These are phyloP conservation scores for Diadema setosum DNA, from an alignment of 35 echinoderm and acorn worm genomes.

Conservation along the genomic window DNA sequence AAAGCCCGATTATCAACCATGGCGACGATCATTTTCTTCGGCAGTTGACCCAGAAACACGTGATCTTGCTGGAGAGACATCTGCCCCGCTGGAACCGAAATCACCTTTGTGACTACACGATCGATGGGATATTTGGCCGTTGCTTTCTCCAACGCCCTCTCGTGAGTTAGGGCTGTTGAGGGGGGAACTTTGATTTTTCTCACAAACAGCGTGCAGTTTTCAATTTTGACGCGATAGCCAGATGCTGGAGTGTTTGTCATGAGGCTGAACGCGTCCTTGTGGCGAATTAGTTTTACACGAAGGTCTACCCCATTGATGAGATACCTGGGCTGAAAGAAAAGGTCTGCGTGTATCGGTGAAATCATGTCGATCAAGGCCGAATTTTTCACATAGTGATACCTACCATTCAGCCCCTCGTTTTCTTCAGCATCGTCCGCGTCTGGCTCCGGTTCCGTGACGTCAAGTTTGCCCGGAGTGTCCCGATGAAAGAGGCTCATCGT, in stretches of 20 bases:
- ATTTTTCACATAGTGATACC: too few species aligned
- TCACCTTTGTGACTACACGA: slow-evolving; percentile 52
- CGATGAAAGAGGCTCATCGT: too few species aligned
- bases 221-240: slow-evolving; percentile 7
- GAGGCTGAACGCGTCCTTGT: not conserved
- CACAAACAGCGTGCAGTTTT: slow-evolving; percentile 34
- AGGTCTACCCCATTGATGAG: not conserved
- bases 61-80: slow-evolving; percentile 49
- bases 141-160: slow-evolving; percentile 27
- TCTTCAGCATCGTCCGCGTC: too few species aligned
- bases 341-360: too few species aligned
- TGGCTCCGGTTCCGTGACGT: too few species aligned
- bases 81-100: slow-evolving; percentile 58
- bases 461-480: too few species aligned
- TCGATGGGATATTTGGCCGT: slow-evolving; percentile 60
- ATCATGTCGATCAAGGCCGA: too few species aligned
- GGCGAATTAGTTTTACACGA: not conserved
- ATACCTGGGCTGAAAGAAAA: not conserved
- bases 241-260: not conserved
- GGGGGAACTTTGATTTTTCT: slow-evolving; percentile 35
- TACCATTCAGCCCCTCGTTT: too few species aligned
- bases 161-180: slow-evolving; percentile 1
- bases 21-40: slow-evolving; percentile 32
- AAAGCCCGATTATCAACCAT: too few species aligned
- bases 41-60: slow-evolving; percentile 58